Base-by-base conservation (phyloP, 2,113 vertebrate genomes). In the Brachyhypopomus gauderio region DNA sequence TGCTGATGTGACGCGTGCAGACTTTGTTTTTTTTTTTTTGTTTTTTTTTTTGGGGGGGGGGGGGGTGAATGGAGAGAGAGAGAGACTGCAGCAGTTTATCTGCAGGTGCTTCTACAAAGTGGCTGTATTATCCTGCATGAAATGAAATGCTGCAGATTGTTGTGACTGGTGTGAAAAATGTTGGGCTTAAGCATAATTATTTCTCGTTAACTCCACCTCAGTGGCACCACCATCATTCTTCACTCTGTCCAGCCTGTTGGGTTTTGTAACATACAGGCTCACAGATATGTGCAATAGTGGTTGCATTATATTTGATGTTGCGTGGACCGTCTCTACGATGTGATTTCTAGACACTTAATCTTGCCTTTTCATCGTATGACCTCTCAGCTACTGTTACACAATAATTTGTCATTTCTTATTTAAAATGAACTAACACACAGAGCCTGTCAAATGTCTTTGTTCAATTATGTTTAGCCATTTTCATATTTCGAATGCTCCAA, bases 1-100 rank as follows among this genome's bases (percentile, higher is more conserved):
- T 17, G 73, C 22, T 74, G 34, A 34, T 22, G n/a, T 34, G 25
- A 45, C 72, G 80, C 69, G 70, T 63, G 75, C 30, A 79, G 70
- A 30, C 23, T 48, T 36, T 55, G 59, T 22, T n/a, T n/a, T n/a
- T n/a, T n/a, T n/a, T n/a, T n/a, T n/a, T n/a, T n/a, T n/a, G n/a
- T n/a, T n/a, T n/a, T n/a, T n/a, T n/a, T n/a, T n/a, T n/a, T 63
- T 19, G 66, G 52, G 25, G 75, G 30, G 1, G 30, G 30, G 30
- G 30, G 30, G 30, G 1, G 30, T 1, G 3, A 1, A 30, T 3
- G 3, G 30, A 3, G 30, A 30, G 12, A 1, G 12, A 52, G 2
- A 12, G 12, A 52, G 12, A 14, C 8, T 14, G 45, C 45, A 52
- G 45, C 5, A 41, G 41, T 41, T 6, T 41, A 41, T 6, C 5